Conservation (phyloP, 2,888 invertebrate species). For the Operophtera brumata region DNA sequence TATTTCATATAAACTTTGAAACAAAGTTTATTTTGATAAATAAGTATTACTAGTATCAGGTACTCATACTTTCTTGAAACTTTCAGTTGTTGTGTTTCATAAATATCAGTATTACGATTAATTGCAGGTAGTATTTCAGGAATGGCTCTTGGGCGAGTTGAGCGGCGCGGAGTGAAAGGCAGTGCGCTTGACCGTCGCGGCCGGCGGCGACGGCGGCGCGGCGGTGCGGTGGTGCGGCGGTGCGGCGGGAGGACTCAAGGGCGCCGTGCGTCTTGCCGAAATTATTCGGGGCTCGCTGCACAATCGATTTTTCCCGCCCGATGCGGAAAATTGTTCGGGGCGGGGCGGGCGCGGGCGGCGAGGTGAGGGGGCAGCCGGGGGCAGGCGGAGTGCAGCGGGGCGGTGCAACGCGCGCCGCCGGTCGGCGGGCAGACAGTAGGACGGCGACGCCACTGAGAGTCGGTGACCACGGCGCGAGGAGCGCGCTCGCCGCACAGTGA, state of each 20-base stretch:
- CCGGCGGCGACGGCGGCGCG: conserved; percentile 27
- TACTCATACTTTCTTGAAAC: too few relatives aligned
- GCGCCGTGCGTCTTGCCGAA: conserved; percentile 81
- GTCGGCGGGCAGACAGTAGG: conserved; percentile 78
- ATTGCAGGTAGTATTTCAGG: conserved; percentile 10
- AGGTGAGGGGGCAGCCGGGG: conserved; percentile 61
- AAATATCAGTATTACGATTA: neutral
- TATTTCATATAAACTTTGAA: too few relatives aligned
- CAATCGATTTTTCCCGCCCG: conserved; percentile 82
- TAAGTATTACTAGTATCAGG: too few relatives aligned
- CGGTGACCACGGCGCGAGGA: conserved; percentile 78
- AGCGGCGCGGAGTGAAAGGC: conserved; percentile 52
- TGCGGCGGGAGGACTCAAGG: conserved; percentile 65
- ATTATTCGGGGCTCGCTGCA: conserved; percentile 80
- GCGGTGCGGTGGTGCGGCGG: conserved; percentile 38
- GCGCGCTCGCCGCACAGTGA: conserved; percentile 78
- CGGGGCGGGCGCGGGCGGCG: conserved; percentile 70
- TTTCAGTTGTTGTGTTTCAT: too few relatives aligned
- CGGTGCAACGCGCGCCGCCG: conserved; percentile 78
- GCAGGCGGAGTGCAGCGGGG: conserved; percentile 79
- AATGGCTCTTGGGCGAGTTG: neutral
- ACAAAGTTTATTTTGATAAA: too few relatives aligned
- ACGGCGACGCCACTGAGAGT: conserved; percentile 79
- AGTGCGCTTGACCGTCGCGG: conserved; percentile 64
- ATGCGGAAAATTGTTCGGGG: conserved; percentile 80